A percentile compares a stretch with the other conserved stretches of the same genome.
These are phyloP conservation scores for Adela reaumurella DNA, from an alignment of 2,888 invertebrate species.

Conservation along the genomic window DNA sequence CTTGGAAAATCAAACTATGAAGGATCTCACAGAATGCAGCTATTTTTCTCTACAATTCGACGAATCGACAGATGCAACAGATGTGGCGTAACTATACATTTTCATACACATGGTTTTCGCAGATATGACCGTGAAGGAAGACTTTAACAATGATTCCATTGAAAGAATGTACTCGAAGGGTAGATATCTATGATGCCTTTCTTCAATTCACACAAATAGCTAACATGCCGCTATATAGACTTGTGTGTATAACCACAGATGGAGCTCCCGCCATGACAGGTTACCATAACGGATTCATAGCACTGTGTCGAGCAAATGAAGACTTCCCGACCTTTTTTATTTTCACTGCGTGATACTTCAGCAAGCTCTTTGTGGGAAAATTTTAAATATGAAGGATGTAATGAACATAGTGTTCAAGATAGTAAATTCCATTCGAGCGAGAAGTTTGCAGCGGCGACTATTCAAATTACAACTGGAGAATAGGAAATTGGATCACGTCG, in stretches of 20 bases:
- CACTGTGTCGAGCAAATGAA: slow-evolving; percentile 6
- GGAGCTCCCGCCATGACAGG: slow-evolving; percentile 5
- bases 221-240: slow-evolving; percentile 12
- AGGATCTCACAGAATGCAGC: slow-evolving; percentile 6
- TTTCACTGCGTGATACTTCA: slow-evolving; percentile 7
- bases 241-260: slow-evolving; percentile 14
- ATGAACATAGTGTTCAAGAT: neutral
- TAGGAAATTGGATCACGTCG: too few species aligned
- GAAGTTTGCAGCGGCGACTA: too few species aligned
- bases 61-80: slow-evolving; percentile 14
- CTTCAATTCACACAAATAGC: too few species aligned
- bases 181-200: too few species aligned
- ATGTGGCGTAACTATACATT: slow-evolving; percentile 13
- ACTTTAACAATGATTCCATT: slow-evolving; percentile 14
- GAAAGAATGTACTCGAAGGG: slow-evolving; percentile 7
- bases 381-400: neutral
- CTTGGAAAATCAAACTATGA: slow-evolving; percentile 8
- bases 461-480: too few species aligned
- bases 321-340: slow-evolving; percentile 9
- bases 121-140: slow-evolving; percentile 12
- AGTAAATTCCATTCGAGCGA: slow-evolving; percentile 3
- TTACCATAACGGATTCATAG: slow-evolving; percentile 12
- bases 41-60: slow-evolving; percentile 10
- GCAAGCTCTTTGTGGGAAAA: too few species aligned
- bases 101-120: slow-evolving; percentile 13